Evolutionary conservation across 2,797 vertebrate genomes (phyloP).

Genomic region (Tadarida brasiliensis): DNA sequence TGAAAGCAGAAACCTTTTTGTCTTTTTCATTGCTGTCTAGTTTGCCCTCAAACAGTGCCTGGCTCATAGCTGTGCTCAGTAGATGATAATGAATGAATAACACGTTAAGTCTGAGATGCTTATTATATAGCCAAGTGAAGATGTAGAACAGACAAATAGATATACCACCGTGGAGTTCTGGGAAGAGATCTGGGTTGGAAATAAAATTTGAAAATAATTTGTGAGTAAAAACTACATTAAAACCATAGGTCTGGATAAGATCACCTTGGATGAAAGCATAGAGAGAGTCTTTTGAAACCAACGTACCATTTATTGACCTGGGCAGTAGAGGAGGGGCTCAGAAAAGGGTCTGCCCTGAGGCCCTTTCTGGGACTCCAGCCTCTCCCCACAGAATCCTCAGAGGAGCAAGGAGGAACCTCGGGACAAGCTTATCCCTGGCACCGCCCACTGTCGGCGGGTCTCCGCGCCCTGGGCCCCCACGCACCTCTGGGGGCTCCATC

Average conservation of each 20-base stretch:
- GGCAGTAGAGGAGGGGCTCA: neutral
- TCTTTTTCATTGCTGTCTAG: neutral
- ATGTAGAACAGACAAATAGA: neutral
- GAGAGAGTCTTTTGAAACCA: neutral
- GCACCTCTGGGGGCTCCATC: constrained; percentile 84
- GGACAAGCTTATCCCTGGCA: neutral
- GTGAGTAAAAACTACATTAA: neutral
- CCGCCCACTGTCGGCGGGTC: neutral
- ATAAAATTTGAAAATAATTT: constrained; percentile 26
- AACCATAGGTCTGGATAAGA: neutral
- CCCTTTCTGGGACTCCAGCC: neutral
- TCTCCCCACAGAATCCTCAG: neutral
- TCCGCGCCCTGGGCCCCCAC: neutral
- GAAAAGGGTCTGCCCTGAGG: neutral
- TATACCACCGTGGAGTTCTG: neutral
- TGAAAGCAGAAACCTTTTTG: constrained; percentile 2
- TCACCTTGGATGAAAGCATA: neutral
- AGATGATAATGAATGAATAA: constrained; percentile 17
- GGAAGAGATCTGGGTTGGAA: neutral
- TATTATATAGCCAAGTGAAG: constrained; percentile 15
- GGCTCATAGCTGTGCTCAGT: neutral
- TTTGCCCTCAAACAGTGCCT: neutral
- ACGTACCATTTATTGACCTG: constrained; percentile 25
- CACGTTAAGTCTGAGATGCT: constrained; percentile 25
- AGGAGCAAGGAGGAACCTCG: neutral